These are phyloP conservation scores for Cerceris rybyensis DNA, from an alignment of 2,888 invertebrate species.

Conservation along the genomic window DNA sequence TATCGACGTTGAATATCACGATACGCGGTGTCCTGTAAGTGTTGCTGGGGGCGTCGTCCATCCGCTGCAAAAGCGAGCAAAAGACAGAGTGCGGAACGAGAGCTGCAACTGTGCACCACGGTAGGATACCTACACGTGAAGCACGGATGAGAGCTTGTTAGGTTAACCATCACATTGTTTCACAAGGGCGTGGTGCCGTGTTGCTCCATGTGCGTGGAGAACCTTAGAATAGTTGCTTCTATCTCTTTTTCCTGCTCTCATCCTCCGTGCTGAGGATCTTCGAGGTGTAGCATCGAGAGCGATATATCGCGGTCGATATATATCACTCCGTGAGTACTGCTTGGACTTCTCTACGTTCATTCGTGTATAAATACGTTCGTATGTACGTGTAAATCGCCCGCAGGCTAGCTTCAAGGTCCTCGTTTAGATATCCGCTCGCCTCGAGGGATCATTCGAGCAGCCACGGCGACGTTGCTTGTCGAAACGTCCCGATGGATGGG, in stretches of 20 bases:
- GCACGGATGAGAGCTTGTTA: conserved; percentile 72
- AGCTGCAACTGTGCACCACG: conserved; percentile 57
- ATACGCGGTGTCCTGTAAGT: conserved; percentile 59
- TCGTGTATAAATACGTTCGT: conserved; percentile 53
- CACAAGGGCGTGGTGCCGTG: conserved; percentile 68
- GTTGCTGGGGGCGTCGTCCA: conserved; percentile 60
- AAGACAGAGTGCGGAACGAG: conserved; percentile 40
- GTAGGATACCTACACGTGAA: conserved; percentile 52
- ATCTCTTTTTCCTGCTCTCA: too few species aligned
- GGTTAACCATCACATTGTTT: conserved; percentile 75
- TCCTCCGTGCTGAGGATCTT: conserved; percentile 18
- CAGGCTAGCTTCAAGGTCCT: conserved; percentile 60
- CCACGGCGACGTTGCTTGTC: conserved; percentile 33
- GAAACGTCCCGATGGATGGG: conserved; percentile 43
- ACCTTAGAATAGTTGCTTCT: conserved; percentile 37
- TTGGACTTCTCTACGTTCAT: conserved; percentile 63
- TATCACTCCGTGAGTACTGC: conserved; percentile 67
- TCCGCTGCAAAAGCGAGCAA: conserved; percentile 29
- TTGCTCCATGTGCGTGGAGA: conserved; percentile 58
- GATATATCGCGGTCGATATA: conserved; percentile 74
- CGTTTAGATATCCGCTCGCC: conserved; percentile 67
- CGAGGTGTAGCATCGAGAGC: conserved; percentile 68
- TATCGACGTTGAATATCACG: conserved; percentile 50
- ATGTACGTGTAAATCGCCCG: conserved; percentile 55
- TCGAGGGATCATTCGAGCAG: conserved; percentile 60